Conservation (phyloP, 37 sponge, comb jelly and placozoan genomes). For the Bolinopsis microptera region DNA sequence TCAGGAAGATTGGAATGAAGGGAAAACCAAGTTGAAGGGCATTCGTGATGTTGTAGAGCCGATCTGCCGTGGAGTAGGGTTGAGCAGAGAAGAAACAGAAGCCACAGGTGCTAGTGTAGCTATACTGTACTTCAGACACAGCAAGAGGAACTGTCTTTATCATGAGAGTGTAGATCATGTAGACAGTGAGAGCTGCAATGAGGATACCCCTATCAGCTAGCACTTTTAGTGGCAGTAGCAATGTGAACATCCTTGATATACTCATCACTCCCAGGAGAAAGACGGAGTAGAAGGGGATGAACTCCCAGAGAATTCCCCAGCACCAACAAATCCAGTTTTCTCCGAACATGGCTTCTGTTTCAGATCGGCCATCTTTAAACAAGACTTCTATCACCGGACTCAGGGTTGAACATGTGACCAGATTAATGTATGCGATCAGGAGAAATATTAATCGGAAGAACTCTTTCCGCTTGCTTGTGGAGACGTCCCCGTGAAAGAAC, state of each 20-base stretch:
- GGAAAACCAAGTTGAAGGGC: not conserved
- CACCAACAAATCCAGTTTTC: not conserved
- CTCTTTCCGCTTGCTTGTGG: not conserved
- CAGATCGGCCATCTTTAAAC: not conserved
- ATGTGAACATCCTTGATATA: not conserved
- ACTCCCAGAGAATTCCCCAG: constrained; percentile 33
- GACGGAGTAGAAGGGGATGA: not conserved
- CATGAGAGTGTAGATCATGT: not conserved
- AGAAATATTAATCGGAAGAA: not conserved
- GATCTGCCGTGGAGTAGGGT: not conserved
- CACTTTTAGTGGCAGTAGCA: not conserved
- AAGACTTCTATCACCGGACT: not conserved
- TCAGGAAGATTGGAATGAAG: not conserved
- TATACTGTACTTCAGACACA: not conserved
- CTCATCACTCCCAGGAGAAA: not conserved
- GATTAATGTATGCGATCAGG: not conserved
- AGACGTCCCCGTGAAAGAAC: not conserved
- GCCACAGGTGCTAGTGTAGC: not conserved
- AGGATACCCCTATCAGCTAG: not conserved
- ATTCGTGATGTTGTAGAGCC: not conserved
- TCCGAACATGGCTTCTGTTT: not conserved
- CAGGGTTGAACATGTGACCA: not conserved
- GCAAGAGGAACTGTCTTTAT: not conserved
- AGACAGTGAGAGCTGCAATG: not conserved
- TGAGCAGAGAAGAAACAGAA: not conserved